Base-by-base conservation (phyloP, 2,888 invertebrate genomes). In the Dioctria rufipes region DNA sequence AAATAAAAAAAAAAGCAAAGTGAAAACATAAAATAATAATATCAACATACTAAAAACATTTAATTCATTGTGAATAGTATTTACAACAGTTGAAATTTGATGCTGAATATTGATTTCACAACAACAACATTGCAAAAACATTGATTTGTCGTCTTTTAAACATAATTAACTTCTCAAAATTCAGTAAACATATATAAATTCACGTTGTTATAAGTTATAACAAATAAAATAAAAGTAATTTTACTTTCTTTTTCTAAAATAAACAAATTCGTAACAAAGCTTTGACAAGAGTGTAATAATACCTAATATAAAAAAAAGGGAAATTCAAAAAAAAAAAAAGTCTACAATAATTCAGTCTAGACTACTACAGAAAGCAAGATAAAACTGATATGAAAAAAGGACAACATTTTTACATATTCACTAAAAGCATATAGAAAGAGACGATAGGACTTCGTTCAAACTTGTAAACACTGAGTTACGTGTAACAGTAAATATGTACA, bases 361-460 rank as follows among this genome's bases (percentile, higher is more conserved):
- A 42, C 73, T 42, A 77, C 63, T 77, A 77, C 61, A 63, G 46
- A 77, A 54, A 77, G 46, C 49, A 49, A 49, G 43, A 63, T 49
- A 63, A 61, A 63, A 63, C 63, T 77, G 77, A 46, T 42, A n/a
- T 46, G 58, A 42, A 13, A 58, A 49, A 73, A 39, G 11, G 11
- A 75, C 60, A 77, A 77, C 77, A 77, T 63, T 61, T 77, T 63
- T 77, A 77, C 77, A 77, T 77, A 77, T 61, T 63, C 77, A 77
- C 77, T 77, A 77, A 63, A 63, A 61, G 49, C n/a, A 63, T 8
- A 25, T 25, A 25, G 25, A 25, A 25, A 25, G 25, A 25, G 25
- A 25, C 25, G 25, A 25, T 25, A n/a, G 49, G 77, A 77, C 77
- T 77, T 63, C 25, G 25, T 25, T 25, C 63, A 77, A 61, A 77